Conservation (phyloP, 64 coral and sea anemone genomes). For the Montipora capricornis region DNA sequence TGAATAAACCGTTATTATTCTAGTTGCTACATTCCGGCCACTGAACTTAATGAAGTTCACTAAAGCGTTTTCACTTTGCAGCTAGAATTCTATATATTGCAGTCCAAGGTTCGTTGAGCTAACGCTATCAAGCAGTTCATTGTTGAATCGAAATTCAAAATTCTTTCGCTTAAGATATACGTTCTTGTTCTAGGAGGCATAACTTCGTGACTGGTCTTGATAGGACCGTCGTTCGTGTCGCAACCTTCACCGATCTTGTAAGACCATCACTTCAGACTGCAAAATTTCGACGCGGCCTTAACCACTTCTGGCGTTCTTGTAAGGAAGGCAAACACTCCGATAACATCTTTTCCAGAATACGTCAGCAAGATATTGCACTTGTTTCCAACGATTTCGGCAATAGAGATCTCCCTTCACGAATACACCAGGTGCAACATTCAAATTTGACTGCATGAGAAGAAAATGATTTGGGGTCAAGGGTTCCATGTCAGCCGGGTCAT, state of each 20-base stretch:
- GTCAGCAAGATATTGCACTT: background rate
- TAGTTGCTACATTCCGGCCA: too few relatives aligned
- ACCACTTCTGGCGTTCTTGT: conserved; percentile 37
- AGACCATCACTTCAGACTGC: background rate
- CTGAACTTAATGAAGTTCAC: too few relatives aligned
- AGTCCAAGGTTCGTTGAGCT: background rate
- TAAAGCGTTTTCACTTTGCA: background rate
- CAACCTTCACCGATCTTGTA: conserved; percentile 42
- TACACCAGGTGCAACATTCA: background rate
- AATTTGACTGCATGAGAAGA: conserved; percentile 25
- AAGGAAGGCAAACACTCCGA: conserved; percentile 52
- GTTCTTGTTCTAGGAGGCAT: background rate
- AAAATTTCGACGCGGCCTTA: conserved; percentile 20
- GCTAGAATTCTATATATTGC: background rate
- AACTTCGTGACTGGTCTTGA: background rate
- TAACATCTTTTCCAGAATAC: conserved; percentile 65
- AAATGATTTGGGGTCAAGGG: conserved; percentile 32
- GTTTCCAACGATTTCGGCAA: conserved; percentile 18
- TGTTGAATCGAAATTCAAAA: too few relatives aligned
- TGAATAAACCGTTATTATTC: too few relatives aligned
- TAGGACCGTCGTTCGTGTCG: background rate
- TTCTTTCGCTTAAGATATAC: background rate
- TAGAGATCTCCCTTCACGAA: background rate
- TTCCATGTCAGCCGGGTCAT: background rate
- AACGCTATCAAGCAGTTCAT: too few relatives aligned